phyloP scores from a whole-genome alignment of 1,140 invertebrate genomes.

The Scaptomyza hsui region DNA sequence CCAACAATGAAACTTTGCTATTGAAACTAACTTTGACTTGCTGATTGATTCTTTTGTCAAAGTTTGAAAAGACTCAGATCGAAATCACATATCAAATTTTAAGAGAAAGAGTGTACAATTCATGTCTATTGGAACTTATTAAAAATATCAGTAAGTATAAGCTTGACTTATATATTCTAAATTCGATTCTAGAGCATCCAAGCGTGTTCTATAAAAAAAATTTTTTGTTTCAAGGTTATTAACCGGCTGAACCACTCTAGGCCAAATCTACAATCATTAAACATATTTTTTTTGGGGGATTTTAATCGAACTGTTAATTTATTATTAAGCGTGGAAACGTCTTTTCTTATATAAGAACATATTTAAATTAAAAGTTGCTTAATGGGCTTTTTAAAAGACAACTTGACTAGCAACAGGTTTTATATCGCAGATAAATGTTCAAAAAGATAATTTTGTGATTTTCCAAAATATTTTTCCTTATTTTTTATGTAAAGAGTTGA shows the following conservation, averaged over 20 bases:
- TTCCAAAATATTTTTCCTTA: not conserved
- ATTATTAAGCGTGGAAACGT: conserved; percentile 6
- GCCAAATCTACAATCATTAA: conserved; percentile 21
- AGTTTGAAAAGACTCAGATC: not conserved
- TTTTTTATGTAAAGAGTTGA: not conserved
- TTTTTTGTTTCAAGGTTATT: conserved; percentile 39
- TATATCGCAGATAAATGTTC: not conserved
- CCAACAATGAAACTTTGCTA: not conserved
- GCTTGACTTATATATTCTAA: not conserved
- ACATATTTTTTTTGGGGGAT: conserved; percentile 9
- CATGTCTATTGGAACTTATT: not conserved
- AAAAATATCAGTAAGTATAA: not conserved
- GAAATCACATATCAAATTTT: not conserved
- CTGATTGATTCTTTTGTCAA: conserved; percentile 10
- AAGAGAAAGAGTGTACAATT: not conserved
- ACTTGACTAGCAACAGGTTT: conserved; percentile 14
- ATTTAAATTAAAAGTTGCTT: conserved; percentile 7
- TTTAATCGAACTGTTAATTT: conserved; percentile 30
- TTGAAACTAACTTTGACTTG: conserved; percentile 1
- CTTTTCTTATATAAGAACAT: conserved; percentile 16
- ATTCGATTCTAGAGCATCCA: conserved; percentile 34
- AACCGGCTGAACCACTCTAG: conserved; percentile 49
- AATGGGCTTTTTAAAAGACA: not conserved
- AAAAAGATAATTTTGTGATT: not conserved
- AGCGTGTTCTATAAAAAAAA: conserved; percentile 4